Evolutionary conservation across 2,888 invertebrate species (phyloP).

Genomic region (Lypha dubia): DNA sequence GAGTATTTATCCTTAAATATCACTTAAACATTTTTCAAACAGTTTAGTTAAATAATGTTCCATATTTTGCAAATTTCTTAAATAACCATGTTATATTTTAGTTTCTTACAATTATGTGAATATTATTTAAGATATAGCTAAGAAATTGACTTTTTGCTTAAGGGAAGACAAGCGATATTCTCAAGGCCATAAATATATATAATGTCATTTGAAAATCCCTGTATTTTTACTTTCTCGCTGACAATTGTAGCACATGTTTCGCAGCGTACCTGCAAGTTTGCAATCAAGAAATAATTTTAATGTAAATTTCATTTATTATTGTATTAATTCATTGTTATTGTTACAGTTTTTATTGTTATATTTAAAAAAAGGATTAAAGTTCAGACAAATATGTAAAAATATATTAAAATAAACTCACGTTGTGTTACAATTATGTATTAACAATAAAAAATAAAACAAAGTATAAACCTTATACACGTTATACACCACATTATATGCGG

Average conservation of each 20-base stretch:
- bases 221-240: no score
- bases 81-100: no score
- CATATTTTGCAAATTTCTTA: no score
- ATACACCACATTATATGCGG: conserved; percentile 48
- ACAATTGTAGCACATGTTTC: neutral
- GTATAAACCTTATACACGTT: conserved; percentile 42
- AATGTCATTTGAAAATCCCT: no score
- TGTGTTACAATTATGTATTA: conserved; percentile 64
- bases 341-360: conserved; percentile 5
- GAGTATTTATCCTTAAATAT: no score
- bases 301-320: conserved; percentile 78
- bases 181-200: no score
- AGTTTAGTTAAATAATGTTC: no score
- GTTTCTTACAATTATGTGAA: no score
- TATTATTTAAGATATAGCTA: no score
- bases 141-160: no score
- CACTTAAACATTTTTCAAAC: neutral
- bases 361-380: neutral
- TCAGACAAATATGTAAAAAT: neutral
- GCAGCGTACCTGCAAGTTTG: conserved; percentile 76
- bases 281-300: conserved; percentile 80
- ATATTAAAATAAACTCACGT: no score
- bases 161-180: no score
- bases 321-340: conserved; percentile 28
- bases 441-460: neutral